Evolutionary conservation across 2,113 vertebrate species (phyloP), one percentile per base, ranked within the genome.

Genomic region (Diadophis punctatus): DNA sequence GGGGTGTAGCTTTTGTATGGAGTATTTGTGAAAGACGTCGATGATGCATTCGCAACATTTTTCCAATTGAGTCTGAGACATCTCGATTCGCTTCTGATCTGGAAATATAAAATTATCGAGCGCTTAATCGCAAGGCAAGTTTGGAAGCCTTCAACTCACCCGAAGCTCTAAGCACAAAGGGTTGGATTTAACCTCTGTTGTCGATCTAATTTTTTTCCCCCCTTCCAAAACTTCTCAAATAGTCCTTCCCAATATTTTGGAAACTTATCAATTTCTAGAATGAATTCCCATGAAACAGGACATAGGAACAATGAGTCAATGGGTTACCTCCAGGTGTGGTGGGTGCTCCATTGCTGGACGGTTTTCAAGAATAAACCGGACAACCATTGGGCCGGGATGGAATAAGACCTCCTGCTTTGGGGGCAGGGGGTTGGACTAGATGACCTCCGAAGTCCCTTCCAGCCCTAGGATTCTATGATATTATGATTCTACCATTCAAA

Each of bases 1-100:
- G 0, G 0, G 0, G 20, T 94, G 0, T 0, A 0, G 68, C 27
- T 0, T 0, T 0, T 0, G 2, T 0, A 0, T 0, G 0, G 96
- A 90, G 14, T 96, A 90, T 0, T 85, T 5, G 53, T 96, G 96
- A 92, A 95, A 97, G 53, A 4, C 0, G 3, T 96, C 0, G 46
- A 97, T 94, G 53, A 96, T 14, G 4, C 23, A 86, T 0, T 93
- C 4, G 0, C 95, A 5, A 89, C 0, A 10, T 0, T 2, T 0
- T 23, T 97, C 95, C 90, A 97, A 0, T 22, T n/a, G 6, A 6
- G 56, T 90, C 8, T 49, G 2, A 34, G 43, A 4, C 88, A 90
- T 90, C 58, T n/a, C 22, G 88, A 30, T 46, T 63, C 27, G 8
- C 3, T 30, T 30, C 27, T 9, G 25, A 51, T 48, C 58, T 90